Percentiles rank a stretch among this genome's conserved stretches.
Conservation (phyloP, 2,113 vertebrate species). For the Halcyon malimbica region DNA sequence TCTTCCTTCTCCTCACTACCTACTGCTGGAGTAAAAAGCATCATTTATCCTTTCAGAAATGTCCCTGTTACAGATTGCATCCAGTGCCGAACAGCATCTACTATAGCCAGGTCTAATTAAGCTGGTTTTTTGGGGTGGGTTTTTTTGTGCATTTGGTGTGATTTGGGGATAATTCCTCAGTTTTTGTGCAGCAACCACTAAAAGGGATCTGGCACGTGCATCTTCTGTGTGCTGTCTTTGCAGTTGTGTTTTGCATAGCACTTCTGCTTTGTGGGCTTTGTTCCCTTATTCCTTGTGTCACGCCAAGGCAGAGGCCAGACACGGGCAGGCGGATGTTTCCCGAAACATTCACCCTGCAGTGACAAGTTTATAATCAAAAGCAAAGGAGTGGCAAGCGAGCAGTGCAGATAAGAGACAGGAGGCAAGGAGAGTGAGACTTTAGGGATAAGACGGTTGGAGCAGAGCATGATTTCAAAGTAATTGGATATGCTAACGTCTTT, state of each 20-base stretch:
- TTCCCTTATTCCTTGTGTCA: fast-evolving
- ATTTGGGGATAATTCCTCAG: not conserved
- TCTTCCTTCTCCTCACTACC: not conserved
- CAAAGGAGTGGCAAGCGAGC: not conserved
- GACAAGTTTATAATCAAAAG: constrained; percentile 32
- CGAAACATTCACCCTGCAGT: not conserved
- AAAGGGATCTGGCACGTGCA: fast-evolving
- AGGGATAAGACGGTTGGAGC: not conserved
- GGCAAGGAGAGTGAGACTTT: not conserved
- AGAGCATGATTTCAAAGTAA: not conserved
- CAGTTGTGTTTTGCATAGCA: not conserved
- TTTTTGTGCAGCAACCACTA: not conserved
- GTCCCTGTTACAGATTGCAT: fast-evolving
- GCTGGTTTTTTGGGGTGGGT: too few species aligned
- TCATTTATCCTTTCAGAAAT: not conserved
- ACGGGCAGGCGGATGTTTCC: not conserved
- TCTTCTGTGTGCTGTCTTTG: not conserved
- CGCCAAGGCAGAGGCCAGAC: fast-evolving
- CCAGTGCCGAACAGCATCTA: not conserved
- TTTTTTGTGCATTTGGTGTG: not conserved
- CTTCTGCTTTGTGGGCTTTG: not conserved
- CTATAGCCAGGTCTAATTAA: not conserved
- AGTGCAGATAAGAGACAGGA: not conserved
- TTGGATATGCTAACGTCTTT: not conserved
- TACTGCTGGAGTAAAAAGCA: not conserved